These are phyloP conservation scores for Pocillopora verrucosa DNA, from an alignment of 64 coral and sea anemone genomes.

Conservation along the genomic window DNA sequence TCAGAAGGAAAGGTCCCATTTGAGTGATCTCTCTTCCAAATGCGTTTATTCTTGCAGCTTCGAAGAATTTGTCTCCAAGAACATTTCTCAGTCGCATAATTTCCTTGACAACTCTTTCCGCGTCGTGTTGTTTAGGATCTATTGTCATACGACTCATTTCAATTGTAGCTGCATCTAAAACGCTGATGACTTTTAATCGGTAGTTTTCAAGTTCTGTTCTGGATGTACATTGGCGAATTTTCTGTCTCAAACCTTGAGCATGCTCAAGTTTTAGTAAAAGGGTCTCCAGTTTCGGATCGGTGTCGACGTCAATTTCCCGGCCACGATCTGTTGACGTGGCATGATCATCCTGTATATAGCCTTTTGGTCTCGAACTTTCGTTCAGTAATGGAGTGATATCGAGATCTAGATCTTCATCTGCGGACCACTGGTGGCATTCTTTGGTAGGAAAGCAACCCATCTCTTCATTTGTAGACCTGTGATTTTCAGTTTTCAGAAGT, in stretches of 20 bases:
- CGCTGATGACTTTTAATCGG: slow-evolving; percentile 40
- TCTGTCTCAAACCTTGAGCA: slow-evolving; percentile 42
- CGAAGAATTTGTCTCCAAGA: slow-evolving; percentile 61
- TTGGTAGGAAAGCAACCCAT: slow-evolving; percentile 34
- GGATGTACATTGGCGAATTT: slow-evolving; percentile 18
- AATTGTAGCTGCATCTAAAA: slow-evolving; percentile 58
- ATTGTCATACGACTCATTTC: slow-evolving; percentile 60
- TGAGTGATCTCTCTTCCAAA: slow-evolving; percentile 75
- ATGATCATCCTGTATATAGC: neutral
- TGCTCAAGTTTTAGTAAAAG: slow-evolving; percentile 71
- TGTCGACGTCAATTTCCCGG: neutral
- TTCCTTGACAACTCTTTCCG: slow-evolving; percentile 62
- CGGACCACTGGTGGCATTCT: neutral
- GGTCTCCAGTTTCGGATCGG: slow-evolving; percentile 45
- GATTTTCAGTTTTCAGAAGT: neutral
- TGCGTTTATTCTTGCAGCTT: slow-evolving; percentile 56
- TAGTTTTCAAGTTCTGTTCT: slow-evolving; percentile 36
- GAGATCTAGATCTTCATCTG: slow-evolving; percentile 12
- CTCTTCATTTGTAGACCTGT: neutral
- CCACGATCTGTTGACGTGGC: neutral
- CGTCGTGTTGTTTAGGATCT: slow-evolving; percentile 47
- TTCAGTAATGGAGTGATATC: slow-evolving; percentile 14
- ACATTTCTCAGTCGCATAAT: slow-evolving; percentile 50
- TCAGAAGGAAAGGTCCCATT: slow-evolving; percentile 53
- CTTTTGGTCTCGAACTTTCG: neutral